phyloP scores from a whole-genome alignment of 2,888 invertebrate species.

The Clunio marinus region DNA sequence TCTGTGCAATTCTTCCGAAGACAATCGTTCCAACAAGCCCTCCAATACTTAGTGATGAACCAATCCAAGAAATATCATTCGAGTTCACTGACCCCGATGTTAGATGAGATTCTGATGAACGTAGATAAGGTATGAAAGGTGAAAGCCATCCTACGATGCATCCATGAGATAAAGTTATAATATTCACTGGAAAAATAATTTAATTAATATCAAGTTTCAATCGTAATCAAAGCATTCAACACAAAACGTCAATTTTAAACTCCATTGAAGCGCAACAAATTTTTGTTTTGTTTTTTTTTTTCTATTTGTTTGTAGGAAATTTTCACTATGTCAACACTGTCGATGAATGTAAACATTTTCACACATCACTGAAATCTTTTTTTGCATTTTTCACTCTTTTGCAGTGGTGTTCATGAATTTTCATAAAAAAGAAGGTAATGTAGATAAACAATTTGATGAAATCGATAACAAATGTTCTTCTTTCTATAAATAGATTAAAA shows the following conservation, averaged over 20 bases:
- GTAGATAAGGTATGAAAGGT: slow-evolving; percentile 45
- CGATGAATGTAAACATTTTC: too few species aligned
- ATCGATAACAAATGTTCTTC: too few species aligned
- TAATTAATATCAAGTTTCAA: not conserved
- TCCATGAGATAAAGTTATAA: slow-evolving; percentile 48
- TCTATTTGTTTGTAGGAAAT: too few species aligned
- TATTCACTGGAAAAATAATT: slow-evolving; percentile 43
- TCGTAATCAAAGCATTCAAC: too few species aligned
- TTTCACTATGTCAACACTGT: too few species aligned
- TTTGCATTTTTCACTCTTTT: too few species aligned
- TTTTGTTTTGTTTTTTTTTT: too few species aligned
- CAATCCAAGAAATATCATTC: slow-evolving; percentile 48
- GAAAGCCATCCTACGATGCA: slow-evolving; percentile 48
- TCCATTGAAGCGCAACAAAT: not conserved
- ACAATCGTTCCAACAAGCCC: slow-evolving; percentile 46
- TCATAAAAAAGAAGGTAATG: too few species aligned
- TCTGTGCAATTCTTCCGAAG: slow-evolving; percentile 45
- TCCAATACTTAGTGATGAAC: slow-evolving; percentile 45
- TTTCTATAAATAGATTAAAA: too few species aligned
- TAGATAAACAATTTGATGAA: too few species aligned
- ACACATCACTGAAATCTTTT: too few species aligned
- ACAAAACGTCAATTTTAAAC: not conserved
- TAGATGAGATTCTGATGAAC: slow-evolving; percentile 42
- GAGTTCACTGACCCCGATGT: slow-evolving; percentile 42
- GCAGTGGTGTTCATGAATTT: too few species aligned